Base-by-base conservation (phyloP, 2,113 vertebrate genomes). In the Echinops telfairi region DNA sequence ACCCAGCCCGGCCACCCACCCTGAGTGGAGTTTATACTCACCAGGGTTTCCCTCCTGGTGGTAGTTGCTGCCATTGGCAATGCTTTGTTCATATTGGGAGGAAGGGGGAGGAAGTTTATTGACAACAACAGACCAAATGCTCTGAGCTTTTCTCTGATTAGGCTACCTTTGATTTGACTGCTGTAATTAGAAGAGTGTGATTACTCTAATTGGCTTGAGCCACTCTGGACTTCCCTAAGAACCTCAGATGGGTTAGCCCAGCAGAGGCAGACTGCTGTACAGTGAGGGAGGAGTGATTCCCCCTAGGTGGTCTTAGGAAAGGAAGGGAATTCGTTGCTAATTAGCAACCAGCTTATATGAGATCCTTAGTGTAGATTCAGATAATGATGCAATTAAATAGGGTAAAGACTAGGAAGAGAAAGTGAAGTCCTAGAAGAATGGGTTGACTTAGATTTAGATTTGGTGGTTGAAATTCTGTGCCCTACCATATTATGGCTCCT, bases 391-490 rank as follows among this genome's bases (percentile, higher is more conserved):
- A 77, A 79, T 86, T 86, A 83, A 89, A 70, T 82, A 77, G 47
- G 57, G 40, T 36, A 80, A 62, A 87, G 47, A 70, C 9, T 43
- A 83, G n/a, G 71, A 91, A 86, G 40, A 90, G 73, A 86, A 73
- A 36, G 29, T 47, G 58, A 78, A 33, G 31, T 11, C 57, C 64
- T 31, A 12, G 91, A 64, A 78, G 29, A 83, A 95, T 76, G n/a
- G 75, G 33, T 75, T 90, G 33, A 89, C 29, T 79, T 53, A 53
- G 47, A 53, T 53, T 53, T 68, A 85, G 36, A 92, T 57, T 25
- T 23, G 8, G 23, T 83, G 36, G n/a, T 78, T 62, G 27, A 88
- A 85, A 73, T 31, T 75, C 43, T 58, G 29, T 88, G 64, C 40
- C 58, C 66, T 81, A 60, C 71, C 75, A 71, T 77, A 36, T 85